Base-by-base conservation (phyloP, 2,797 vertebrate genomes). In the Amazona ochrocephala region DNA sequence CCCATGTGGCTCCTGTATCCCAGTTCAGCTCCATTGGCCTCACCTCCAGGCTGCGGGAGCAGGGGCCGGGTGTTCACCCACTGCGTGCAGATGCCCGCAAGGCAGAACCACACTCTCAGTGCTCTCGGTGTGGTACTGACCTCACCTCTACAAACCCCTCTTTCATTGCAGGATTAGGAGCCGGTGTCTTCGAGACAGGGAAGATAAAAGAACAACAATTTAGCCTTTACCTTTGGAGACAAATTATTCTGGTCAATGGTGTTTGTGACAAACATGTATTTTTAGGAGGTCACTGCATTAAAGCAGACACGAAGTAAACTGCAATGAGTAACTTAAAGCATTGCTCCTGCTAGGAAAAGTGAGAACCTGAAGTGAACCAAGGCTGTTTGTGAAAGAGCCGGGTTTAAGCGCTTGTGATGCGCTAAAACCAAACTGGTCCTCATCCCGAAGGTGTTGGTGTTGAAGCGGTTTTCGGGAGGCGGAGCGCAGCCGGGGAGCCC, bases 391-490 rank as follows among this genome's bases (percentile, higher is more conserved):
- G 79, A 44, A 19, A 53, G 44, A 37, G 16, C 54, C 3, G 0
- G 9, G 22, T 61, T 53, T 67, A 44, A 47, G 48, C 47, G 72
- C 34, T 51, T 22, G 16, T 50, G 60, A 2, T 45, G 6, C 74
- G 65, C 39, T 64, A 11, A 53, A 62, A 39, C 7, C 34, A 76
- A 87, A 39, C 13, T 4, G 5, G 22, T 9, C 4, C 32, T 15
- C 13, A 0, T 54, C 32, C 20, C 32, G 20, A 1, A 13, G 3
- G 48, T 1, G 42, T 2, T 9, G 9, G 22, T 10, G 70, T 10
- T 34, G 0, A 1, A 1, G 34, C 12, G 64, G 45, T 27, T 16
- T 10, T 10, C 1, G 51, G 58, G 44, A 39, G 7, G 5, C 0
- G 26, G 42, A 53, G 67, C 37, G 11, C 65, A 75, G 70, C 27